Evolutionary conservation across 1,140 invertebrate genomes (phyloP), one percentile per base, ranked within the genome.

Genomic region (Aricia agestis): DNA sequence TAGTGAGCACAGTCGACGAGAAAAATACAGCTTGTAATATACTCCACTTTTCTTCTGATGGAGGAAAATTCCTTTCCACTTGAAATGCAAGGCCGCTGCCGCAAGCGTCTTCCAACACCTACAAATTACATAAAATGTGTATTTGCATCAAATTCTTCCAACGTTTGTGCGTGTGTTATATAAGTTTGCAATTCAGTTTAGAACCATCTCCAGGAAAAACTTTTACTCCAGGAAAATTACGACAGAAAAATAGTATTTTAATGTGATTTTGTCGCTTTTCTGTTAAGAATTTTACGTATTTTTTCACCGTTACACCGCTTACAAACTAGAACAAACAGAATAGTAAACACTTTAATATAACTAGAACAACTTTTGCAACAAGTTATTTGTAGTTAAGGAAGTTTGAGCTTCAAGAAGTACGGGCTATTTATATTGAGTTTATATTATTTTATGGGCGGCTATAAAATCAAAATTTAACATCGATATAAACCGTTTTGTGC

Each of bases 1-100:
- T 97, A 45, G 96, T 97, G 78, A 97, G 93, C 75, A 97, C 95
- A 67, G 96, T 97, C 17, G 96, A 96, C 59, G 96, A 96, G 82
- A 97, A 97, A 85, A 97, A 97, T 41, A 97, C 95, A 2, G 96
- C 95, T 87, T 96, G 96, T 19, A 96, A 87, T 72, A 95, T 93
- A 78, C 94, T 96, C 96, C 96, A 97, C 81, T 94, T 94, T 76
- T 95, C 94, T 70, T 93, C 91, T 66, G 92, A 78, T 74, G 92
- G 76, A 77, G 92, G 93, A 83, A 93, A 93, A 76, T 92, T 87
- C 58, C 85, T 90, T 74, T 93, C 92, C 71, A 92, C 92, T 75
- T 92, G 85, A 74, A 94, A 83, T 4, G 93, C 82, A 66, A 95
- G 82, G 66, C 95, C 95, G 68, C 92, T 93, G 42, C 93, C 92